Conservation (phyloP, 2,888 invertebrate species). For the Drosophila macrospina region DNA sequence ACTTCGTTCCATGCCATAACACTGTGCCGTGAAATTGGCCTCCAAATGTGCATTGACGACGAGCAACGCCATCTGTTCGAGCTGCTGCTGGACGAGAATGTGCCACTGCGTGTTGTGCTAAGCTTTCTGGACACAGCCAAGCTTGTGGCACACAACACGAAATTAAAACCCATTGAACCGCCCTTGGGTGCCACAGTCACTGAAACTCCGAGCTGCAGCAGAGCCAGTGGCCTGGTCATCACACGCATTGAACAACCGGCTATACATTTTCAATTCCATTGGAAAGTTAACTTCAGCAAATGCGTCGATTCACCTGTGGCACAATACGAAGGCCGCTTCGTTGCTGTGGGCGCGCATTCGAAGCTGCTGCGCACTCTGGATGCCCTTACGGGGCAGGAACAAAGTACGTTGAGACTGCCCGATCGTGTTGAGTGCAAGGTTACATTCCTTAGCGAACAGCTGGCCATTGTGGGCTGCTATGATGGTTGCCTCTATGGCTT, state of each 20-base stretch:
- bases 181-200: background rate
- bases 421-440: conserved; percentile 91
- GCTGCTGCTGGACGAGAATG: conserved; percentile 69
- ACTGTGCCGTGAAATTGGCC: conserved; percentile 74
- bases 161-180: conserved; percentile 57
- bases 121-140: conserved; percentile 61
- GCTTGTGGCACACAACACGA: conserved; percentile 56
- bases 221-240: conserved; percentile 43
- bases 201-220: background rate
- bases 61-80: conserved; percentile 74
- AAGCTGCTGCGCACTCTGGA: conserved; percentile 88
- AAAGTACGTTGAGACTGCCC: conserved; percentile 86
- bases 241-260: conserved; percentile 48
- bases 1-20: conserved; percentile 82
- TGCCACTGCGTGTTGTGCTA: conserved; percentile 58
- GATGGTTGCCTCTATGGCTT: conserved; percentile 91
- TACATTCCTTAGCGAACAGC: conserved; percentile 83
- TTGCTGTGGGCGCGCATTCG: conserved; percentile 91
- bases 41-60: conserved; percentile 59
- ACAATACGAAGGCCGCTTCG: conserved; percentile 84
- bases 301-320: conserved; percentile 93
- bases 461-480: conserved; percentile 91
- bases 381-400: conserved; percentile 86
- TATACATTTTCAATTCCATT: conserved; percentile 57
- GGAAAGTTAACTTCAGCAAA: conserved; percentile 86